Conservation (phyloP, 2,797 vertebrate genomes). For the Rhyacichthys aspro region DNA sequence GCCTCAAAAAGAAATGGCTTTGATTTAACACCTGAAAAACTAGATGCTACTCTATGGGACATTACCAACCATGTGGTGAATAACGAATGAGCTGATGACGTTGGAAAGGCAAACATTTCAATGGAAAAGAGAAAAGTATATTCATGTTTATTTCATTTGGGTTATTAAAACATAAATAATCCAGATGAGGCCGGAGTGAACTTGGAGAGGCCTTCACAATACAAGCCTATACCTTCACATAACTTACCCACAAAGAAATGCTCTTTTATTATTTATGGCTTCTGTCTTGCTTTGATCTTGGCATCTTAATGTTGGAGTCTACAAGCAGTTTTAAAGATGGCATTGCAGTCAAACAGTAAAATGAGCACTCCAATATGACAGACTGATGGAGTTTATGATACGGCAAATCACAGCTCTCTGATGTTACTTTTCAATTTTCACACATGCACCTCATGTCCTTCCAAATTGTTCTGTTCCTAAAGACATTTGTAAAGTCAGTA, state of each 20-base stretch:
- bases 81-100: conserved; percentile 25
- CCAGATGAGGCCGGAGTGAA: conserved; percentile 24
- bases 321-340: conserved; percentile 11
- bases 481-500: too few relatives aligned
- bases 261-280: conserved; percentile 16
- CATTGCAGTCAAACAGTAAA: conserved; percentile 9
- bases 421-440: too few relatives aligned
- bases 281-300: conserved; percentile 31
- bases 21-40: neutral
- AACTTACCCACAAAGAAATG: conserved; percentile 10
- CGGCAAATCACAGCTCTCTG: too few relatives aligned
- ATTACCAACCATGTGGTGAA: conserved; percentile 10
- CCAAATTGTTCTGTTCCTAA: too few relatives aligned
- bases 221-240: conserved; percentile 5
- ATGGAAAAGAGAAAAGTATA: conserved; percentile 7
- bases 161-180: conserved; percentile 52
- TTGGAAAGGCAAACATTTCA: conserved; percentile 8
- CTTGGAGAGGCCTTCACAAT: conserved; percentile 12
- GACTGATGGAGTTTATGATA: conserved; percentile 10
- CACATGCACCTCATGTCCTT: too few relatives aligned
- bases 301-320: conserved; percentile 2
- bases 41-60: neutral
- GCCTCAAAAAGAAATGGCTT: conserved; percentile 5
- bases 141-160: conserved; percentile 51
- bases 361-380: conserved; percentile 6